Percentiles rank a stretch among this genome's conserved stretches.
These are phyloP conservation scores for Tubiluchus corallicola DNA, from an alignment of 2,888 invertebrate species.

Conservation along the genomic window DNA sequence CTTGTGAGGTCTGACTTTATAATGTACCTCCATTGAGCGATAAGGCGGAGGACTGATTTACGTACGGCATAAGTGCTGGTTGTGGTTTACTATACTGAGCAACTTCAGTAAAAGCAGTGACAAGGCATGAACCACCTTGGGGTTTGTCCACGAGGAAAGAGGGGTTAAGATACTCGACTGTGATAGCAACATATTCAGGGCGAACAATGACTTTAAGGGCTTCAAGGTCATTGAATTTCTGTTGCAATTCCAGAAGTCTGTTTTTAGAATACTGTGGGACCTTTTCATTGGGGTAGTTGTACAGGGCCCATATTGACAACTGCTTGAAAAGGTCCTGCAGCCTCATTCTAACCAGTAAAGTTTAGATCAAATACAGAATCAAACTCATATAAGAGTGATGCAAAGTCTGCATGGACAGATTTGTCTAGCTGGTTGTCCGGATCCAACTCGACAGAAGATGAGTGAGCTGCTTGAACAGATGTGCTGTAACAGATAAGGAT, in stretches of 20 bases:
- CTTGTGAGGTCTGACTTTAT: constrained; percentile 13
- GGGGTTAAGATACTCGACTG: constrained; percentile 16
- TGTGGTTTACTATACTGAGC: constrained; percentile 9
- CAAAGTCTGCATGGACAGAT: constrained; percentile 8
- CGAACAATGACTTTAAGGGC: constrained; percentile 12
- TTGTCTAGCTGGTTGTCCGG: constrained; percentile 11
- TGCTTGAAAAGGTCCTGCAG: constrained; percentile 14
- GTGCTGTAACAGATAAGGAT: too few species aligned
- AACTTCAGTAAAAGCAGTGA: constrained; percentile 9
- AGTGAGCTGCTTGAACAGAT: too few species aligned
- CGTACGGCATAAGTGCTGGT: constrained; percentile 8
- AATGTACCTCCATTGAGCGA: constrained; percentile 9
- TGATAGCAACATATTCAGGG: constrained; percentile 13
- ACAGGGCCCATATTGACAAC: constrained; percentile 16
- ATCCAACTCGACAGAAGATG: constrained; percentile 9
- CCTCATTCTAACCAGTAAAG: constrained; percentile 14
- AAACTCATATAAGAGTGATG: constrained; percentile 7
- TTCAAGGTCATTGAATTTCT: constrained; percentile 16
- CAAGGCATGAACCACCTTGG: constrained; percentile 13
- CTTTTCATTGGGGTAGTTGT: constrained; percentile 16
- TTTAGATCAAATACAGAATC: constrained; percentile 14
- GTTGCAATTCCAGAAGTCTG: constrained; percentile 14
- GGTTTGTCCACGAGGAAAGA: constrained; percentile 16
- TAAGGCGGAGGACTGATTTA: constrained; percentile 5
- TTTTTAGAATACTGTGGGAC: constrained; percentile 15